These are phyloP conservation scores for Syncerus caffer DNA, from an alignment of 2,797 vertebrate species.

Conservation along the genomic window DNA sequence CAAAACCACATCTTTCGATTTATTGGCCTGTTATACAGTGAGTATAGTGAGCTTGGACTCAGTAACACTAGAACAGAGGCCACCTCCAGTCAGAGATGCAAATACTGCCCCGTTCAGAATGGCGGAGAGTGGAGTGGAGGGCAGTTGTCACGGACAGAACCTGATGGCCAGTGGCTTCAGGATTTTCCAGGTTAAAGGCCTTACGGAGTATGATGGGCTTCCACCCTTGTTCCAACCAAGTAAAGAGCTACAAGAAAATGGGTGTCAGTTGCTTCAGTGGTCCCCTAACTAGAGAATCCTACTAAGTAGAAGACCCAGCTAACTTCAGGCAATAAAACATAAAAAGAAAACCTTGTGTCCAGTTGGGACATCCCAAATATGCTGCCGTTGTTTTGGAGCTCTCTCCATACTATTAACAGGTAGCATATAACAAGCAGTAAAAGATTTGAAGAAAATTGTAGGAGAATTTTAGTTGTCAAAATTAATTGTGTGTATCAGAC, in stretches of 20 bases:
- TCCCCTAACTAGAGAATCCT: neutral
- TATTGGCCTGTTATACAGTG: too few relatives aligned
- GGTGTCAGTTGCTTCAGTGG: too few relatives aligned
- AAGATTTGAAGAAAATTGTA: neutral
- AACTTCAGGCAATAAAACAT: neutral
- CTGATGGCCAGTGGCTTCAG: neutral
- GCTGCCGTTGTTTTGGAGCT: neutral
- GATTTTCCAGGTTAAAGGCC: neutral
- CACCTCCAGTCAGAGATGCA: neutral
- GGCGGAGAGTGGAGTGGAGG: neutral
- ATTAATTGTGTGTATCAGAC: neutral
- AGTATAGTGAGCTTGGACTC: too few relatives aligned
- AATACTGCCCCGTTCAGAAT: neutral
- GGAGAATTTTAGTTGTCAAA: neutral
- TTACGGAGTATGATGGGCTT: neutral
- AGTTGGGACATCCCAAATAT: neutral
- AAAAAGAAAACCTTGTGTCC: neutral
- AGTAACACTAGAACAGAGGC: too few relatives aligned
- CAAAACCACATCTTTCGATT: too few relatives aligned
- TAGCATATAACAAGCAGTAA: neutral
- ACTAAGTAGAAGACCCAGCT: neutral
- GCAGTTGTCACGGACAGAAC: neutral
- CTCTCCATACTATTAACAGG: neutral
- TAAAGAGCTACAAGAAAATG: neutral
- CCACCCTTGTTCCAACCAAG: neutral